Conservation (phyloP, 2,797 vertebrate species). For the Ctenosaura bakeri region DNA sequence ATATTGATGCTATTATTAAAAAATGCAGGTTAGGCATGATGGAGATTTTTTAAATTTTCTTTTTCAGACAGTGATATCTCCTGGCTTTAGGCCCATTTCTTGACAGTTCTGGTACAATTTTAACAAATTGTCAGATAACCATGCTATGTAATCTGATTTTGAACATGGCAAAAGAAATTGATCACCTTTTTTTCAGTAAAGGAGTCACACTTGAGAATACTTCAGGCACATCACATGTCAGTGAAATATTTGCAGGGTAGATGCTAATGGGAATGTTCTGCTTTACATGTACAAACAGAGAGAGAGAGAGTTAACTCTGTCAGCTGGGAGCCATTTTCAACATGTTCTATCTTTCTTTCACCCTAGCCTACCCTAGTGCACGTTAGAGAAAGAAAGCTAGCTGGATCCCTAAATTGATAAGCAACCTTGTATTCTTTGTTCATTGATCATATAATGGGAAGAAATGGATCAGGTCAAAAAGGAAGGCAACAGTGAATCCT, state of each 20-base stretch:
- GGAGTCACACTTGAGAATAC: constrained; percentile 29
- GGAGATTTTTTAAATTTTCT: constrained; percentile 23
- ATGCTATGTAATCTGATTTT: constrained; percentile 38
- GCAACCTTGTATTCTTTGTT: constrained; percentile 61
- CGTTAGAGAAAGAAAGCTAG: constrained; percentile 58
- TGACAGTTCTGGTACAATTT: constrained; percentile 43
- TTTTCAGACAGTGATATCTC: constrained; percentile 11
- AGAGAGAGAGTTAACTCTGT: constrained; percentile 18
- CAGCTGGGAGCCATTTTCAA: constrained; percentile 48
- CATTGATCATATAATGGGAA: constrained; percentile 48
- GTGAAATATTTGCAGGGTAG: constrained; percentile 7
- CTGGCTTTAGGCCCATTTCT: constrained; percentile 21
- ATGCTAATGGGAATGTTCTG: not conserved
- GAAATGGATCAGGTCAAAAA: constrained; percentile 58
- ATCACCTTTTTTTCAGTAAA: constrained; percentile 2
- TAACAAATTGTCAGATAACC: constrained; percentile 35
- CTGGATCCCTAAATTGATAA: constrained; percentile 48
- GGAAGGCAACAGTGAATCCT: constrained; percentile 64
- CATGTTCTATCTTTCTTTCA: constrained; percentile 1
- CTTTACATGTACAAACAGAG: not conserved
- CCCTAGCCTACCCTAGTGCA: constrained; percentile 4
- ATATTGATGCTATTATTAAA: not conserved
- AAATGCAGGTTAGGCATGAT: not conserved
- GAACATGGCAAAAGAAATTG: constrained; percentile 17
- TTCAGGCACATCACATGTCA: constrained; percentile 8